Conservation (phyloP, 2,797 vertebrate species). For the Enteromius trimaculatus region DNA sequence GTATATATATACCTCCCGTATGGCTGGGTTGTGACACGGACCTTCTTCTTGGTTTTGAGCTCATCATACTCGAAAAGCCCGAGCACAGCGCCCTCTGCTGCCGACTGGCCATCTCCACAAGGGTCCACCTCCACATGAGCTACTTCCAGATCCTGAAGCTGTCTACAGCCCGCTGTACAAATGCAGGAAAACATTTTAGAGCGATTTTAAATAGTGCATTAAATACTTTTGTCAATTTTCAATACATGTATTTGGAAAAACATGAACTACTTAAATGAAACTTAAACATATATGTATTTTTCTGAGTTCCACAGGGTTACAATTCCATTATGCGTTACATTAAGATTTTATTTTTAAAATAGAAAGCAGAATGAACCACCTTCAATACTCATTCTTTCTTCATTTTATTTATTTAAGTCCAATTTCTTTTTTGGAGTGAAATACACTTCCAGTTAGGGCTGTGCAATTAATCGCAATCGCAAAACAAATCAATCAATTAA, state of each 20-base stretch:
- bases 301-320: not conserved
- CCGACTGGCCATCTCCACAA: slow-evolving; percentile 90
- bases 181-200: not conserved
- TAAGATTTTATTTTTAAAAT: not conserved
- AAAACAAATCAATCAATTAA: no score
- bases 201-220: not conserved
- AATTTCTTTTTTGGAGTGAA: not conserved
- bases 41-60: slow-evolving; percentile 92
- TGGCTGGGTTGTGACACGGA: slow-evolving; percentile 77
- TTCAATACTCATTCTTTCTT: not conserved
- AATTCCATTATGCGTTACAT: not conserved
- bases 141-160: slow-evolving; percentile 90
- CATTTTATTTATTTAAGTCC: not conserved
- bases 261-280: not conserved
- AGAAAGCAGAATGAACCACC: not conserved
- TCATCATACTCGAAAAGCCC: slow-evolving; percentile 90
- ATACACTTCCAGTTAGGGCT: not conserved
- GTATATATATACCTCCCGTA: slow-evolving; percentile 80
- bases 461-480: no score
- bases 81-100: slow-evolving; percentile 92
- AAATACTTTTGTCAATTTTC: not conserved
- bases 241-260: not conserved
- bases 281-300: not conserved
- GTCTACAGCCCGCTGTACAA: slow-evolving; percentile 84
- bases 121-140: slow-evolving; percentile 88